These are phyloP conservation scores for Cordylochernes scorpioides DNA, from an alignment of 2,888 invertebrate species.

Conservation along the genomic window DNA sequence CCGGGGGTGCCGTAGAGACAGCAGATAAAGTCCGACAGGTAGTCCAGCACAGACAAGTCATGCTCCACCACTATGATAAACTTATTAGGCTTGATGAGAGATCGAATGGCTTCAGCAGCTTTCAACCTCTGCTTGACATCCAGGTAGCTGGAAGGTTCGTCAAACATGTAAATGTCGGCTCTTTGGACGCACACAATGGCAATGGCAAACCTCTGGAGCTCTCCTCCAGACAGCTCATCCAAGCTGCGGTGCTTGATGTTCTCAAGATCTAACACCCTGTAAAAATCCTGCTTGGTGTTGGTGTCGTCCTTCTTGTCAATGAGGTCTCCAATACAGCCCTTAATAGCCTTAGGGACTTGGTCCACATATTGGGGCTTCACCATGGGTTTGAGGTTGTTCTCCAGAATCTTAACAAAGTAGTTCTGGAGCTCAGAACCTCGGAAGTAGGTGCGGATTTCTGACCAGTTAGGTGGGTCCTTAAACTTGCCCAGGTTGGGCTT, in stretches of 20 bases:
- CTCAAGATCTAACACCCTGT: conserved; percentile 49
- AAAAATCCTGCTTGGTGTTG: too few relatives aligned
- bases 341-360: conserved; percentile 87
- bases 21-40: conserved; percentile 95
- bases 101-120: conserved; percentile 78
- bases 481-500: conserved; percentile 98
- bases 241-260: conserved; percentile 72
- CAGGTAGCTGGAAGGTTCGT: conserved; percentile 91
- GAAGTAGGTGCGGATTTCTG: conserved; percentile 84
- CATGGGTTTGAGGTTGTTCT: conserved; percentile 86
- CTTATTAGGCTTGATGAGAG: conserved; percentile 69
- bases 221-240: conserved; percentile 82
- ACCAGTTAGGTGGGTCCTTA: conserved; percentile 98
- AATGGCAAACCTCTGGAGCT: conserved; percentile 86
- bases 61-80: conserved; percentile 98
- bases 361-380: conserved; percentile 99
- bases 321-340: conserved; percentile 17
- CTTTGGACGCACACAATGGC: conserved; percentile 96
- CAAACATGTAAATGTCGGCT: conserved; percentile 95
- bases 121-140: conserved; percentile 96
- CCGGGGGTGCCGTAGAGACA: conserved; percentile 93
- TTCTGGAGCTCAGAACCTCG: conserved; percentile 95
- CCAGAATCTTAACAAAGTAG: conserved; percentile 91
- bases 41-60: conserved; percentile 92
- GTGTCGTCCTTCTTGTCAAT: too few relatives aligned